phyloP scores from a whole-genome alignment of 2,888 invertebrate species.

The Alsophila aescularia region DNA sequence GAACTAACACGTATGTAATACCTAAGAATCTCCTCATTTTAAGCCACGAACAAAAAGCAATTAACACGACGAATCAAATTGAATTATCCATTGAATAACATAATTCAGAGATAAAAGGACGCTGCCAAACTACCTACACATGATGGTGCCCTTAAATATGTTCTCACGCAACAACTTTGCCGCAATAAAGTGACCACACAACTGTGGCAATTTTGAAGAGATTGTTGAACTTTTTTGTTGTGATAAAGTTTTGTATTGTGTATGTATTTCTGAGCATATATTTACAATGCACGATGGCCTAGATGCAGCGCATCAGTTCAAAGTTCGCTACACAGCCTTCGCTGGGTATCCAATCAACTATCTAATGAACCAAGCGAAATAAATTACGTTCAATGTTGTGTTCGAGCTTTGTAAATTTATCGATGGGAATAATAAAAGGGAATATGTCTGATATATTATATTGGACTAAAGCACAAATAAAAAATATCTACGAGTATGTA shows the following conservation, averaged over 20 bases:
- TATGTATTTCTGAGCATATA: conserved; percentile 9
- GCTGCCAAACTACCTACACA: conserved; percentile 36
- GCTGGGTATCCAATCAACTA: conserved; percentile 72
- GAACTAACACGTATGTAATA: neutral
- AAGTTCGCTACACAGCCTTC: conserved; percentile 75
- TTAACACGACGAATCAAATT: conserved; percentile 25
- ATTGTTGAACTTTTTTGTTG: neutral
- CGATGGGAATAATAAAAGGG: conserved; percentile 4
- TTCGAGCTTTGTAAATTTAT: conserved; percentile 8
- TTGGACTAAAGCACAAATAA: too few relatives aligned
- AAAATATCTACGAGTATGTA: too few relatives aligned
- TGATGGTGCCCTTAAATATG: neutral
- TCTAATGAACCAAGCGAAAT: conserved; percentile 68
- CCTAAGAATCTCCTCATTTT: neutral
- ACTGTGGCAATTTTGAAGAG: neutral
- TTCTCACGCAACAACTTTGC: neutral
- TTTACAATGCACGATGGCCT: conserved; percentile 40
- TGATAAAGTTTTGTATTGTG: neutral
- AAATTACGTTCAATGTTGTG: conserved; percentile 56
- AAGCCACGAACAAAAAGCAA: conserved; percentile 17
- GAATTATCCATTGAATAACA: conserved; percentile 32
- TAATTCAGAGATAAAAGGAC: conserved; percentile 40
- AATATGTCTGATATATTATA: neutral
- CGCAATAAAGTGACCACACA: neutral
- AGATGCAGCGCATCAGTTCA: conserved; percentile 63